Base-by-base conservation (phyloP, 2,113 vertebrate genomes). In the Paralichthys olivaceus region DNA sequence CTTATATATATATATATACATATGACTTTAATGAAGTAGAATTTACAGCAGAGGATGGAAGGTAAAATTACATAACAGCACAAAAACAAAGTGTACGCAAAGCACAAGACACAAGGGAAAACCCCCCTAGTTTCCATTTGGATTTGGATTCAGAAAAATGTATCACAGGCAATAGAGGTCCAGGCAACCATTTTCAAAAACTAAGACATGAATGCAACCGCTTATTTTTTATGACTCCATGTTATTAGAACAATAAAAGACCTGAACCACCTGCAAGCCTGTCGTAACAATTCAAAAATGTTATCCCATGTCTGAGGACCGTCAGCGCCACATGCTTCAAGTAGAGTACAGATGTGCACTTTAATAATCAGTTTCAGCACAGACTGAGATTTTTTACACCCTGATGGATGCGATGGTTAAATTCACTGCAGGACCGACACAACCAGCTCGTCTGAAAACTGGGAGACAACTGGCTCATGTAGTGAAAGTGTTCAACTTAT, bases 11-110 rank as follows among this genome's bases (percentile, higher is more conserved):
- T n/a, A n/a, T n/a, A n/a, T n/a, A n/a, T n/a, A n/a, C n/a, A n/a
- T n/a, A 40, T 12, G 12, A 20, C 13, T 34, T 26, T n/a, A 37
- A 34, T 66, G 13, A 69, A 55, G 17, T 68, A 0, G 20, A 72
- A 17, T 53, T 47, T 72, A 28, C 23, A 49, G 14, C 26, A 20
- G 23, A 55, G 20, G 64, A 3, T 22, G 37, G 26, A 47, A 22
- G 56, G 59, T 70, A 23, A 68, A 78, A 62, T 45, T 7, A 22
- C 13, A 53, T 2, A 0, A 25, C 14, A 40, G 17, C 23, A n/a
- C 15, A 22, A 69, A n/a, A 69, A 19, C 29, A 75, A 22, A 68
- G 49, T 55, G 40, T 26, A 56, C 23, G 40, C 5, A 40, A 73
- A 29, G n/a, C 14, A 23, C 0, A 2, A 53, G 29, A 29, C 40